Percentiles rank a stretch among this genome's conserved stretches.
Evolutionary conservation across 2,113 vertebrate species (phyloP).

Genomic region (Myiozetetes cayanensis): DNA sequence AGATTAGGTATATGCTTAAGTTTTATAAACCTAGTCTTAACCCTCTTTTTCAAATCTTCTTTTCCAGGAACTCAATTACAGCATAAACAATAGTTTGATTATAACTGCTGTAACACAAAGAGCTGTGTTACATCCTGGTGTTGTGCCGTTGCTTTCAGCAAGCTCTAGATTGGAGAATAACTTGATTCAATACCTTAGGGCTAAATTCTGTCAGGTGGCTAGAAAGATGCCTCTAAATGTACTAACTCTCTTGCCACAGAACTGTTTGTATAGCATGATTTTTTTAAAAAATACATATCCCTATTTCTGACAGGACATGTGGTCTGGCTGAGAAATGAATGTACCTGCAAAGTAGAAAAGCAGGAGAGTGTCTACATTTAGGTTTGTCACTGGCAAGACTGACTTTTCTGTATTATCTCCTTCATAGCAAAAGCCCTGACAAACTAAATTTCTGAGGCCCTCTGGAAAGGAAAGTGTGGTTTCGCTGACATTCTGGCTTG

Average conservation of each 20-base stretch:
- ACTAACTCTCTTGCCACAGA: neutral
- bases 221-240: neutral
- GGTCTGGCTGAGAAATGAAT: neutral
- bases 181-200: neutral
- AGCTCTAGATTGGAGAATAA: neutral
- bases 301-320: neutral
- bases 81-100: slow-evolving; percentile 59
- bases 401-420: neutral
- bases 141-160: neutral
- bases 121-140: neutral
- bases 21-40: slow-evolving; percentile 52
- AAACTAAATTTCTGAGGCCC: neutral
- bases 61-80: slow-evolving; percentile 60
- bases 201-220: neutral
- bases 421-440: neutral
- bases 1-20: slow-evolving; percentile 22
- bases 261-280: neutral
- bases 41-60: slow-evolving; percentile 69
- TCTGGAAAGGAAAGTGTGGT: neutral
- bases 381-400: neutral
- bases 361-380: neutral
- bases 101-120: neutral
- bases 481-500: neutral
- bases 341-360: neutral
- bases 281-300: neutral